These are phyloP conservation scores for Sarcoramphus papa DNA, from an alignment of 2,797 vertebrate species.

Conservation along the genomic window DNA sequence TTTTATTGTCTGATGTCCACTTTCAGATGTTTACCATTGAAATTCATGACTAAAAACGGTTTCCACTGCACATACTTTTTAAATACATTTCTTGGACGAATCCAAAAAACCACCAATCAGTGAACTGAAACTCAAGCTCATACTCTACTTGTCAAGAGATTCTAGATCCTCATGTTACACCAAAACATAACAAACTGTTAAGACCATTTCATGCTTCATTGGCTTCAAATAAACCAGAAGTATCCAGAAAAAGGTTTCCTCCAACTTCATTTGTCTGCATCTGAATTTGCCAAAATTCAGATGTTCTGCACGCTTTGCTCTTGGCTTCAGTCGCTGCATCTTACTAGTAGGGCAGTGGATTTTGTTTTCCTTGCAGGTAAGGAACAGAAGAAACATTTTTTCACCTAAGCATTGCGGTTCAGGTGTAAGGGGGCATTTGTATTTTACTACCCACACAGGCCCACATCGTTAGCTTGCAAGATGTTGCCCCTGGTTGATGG, in stretches of 20 bases:
- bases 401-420: neutral
- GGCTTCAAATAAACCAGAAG: constrained; percentile 50
- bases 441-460: neutral
- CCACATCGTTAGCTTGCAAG: rapidly evolving
- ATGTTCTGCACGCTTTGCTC: neutral
- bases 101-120: constrained; percentile 38
- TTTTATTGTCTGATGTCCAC: neutral
- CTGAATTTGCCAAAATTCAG: constrained; percentile 1
- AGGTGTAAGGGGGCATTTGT: neutral
- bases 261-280: neutral
- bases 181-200: constrained; percentile 37
- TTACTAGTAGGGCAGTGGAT: neutral
- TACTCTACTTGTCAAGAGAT: constrained; percentile 38
- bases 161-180: constrained; percentile 49
- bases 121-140: constrained; percentile 34
- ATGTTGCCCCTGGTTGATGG: neutral
- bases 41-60: neutral
- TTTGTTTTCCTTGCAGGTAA: neutral
- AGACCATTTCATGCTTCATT: constrained; percentile 54
- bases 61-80: neutral
- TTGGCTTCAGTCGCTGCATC: neutral
- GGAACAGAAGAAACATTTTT: neutral
- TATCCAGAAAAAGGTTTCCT: constrained; percentile 49
- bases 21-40: neutral
- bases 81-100: constrained; percentile 14